Evolutionary conservation across 2,888 invertebrate species (phyloP).

Genomic region (Pandemis corylana): DNA sequence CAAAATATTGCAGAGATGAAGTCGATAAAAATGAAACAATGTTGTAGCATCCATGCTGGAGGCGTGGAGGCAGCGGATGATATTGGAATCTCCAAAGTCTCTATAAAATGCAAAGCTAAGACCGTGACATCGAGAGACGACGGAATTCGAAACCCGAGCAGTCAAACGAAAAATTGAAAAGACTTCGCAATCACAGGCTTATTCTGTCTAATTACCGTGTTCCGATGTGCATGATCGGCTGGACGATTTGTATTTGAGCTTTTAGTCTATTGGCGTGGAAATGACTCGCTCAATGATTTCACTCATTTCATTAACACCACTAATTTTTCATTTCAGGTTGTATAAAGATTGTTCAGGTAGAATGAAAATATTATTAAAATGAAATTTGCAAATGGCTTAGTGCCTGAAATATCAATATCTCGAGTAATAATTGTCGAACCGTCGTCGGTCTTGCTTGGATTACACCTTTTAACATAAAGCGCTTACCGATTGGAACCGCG

Average conservation of each 20-base stretch:
- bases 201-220: neutral
- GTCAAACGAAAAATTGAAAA: conserved; percentile 14
- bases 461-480: neutral
- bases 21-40: conserved; percentile 17
- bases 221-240: neutral
- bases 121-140: conserved; percentile 12
- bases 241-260: neutral
- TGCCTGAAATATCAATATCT: neutral
- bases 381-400: neutral
- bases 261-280: conserved; percentile 1
- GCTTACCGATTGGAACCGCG: neutral
- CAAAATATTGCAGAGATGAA: conserved; percentile 9
- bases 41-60: conserved; percentile 1
- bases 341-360: neutral
- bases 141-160: conserved; percentile 17
- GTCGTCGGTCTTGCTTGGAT: neutral
- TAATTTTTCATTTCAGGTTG: neutral
- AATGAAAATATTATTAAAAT: neutral
- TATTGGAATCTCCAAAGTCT: conserved; percentile 22
- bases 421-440: neutral
- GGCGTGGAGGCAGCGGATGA: conserved; percentile 13
- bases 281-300: neutral
- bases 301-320: neutral
- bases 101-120: conserved; percentile 23
- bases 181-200: neutral